Percentiles rank a stretch among this genome's conserved stretches.
Conservation (phyloP, 2,113 vertebrate species). For the Vidua macroura region DNA sequence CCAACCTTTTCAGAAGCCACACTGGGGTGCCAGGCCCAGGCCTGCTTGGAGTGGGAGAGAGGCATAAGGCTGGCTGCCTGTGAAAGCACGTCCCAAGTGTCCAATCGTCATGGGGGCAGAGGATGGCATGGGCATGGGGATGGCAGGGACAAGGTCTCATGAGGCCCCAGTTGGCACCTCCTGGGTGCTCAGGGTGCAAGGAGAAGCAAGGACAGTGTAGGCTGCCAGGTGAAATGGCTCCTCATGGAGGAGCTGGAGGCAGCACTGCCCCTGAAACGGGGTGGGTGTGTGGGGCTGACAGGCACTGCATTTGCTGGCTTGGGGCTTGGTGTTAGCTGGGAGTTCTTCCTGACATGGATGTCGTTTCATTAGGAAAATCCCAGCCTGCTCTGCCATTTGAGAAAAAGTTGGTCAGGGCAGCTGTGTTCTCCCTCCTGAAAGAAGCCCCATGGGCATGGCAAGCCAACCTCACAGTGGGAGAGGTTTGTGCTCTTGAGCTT, state of each 20-base stretch:
- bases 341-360: neutral
- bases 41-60: neutral
- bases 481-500: neutral
- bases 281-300: neutral
- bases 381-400: neutral
- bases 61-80: accelerated
- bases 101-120: accelerated
- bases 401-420: neutral
- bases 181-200: neutral
- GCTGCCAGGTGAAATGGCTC: neutral
- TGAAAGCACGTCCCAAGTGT: accelerated
- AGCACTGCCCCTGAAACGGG: accelerated
- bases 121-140: accelerated
- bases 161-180: accelerated
- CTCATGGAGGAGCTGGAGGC: accelerated
- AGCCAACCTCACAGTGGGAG: neutral
- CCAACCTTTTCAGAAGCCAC: neutral
- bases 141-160: accelerated
- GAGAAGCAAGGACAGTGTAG: neutral
- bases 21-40: accelerated
- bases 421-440: neutral
- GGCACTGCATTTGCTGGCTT: neutral
- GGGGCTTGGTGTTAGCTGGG: neutral
- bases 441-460: accelerated
- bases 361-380: neutral